Conservation (phyloP, 2,113 vertebrate genomes). For the Phaethornis superciliosus region DNA sequence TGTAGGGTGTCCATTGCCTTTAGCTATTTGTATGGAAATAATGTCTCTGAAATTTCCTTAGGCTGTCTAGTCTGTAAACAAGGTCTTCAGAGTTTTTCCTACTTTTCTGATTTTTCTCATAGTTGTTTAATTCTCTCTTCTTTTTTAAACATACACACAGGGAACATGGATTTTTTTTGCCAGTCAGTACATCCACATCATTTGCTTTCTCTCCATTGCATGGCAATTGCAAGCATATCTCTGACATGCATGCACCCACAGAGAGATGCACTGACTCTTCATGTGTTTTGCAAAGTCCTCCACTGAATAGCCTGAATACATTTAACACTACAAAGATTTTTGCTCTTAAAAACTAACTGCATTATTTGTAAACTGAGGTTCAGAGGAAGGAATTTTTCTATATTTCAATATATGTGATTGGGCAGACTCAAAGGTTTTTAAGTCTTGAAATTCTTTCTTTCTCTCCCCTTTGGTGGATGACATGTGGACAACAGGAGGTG, state of each 20-base stretch:
- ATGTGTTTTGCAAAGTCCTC: background rate
- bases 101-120: background rate
- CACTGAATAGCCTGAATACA: background rate
- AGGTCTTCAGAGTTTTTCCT: background rate
- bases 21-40: background rate
- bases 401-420: background rate
- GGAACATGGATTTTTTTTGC: background rate
- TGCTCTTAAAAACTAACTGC: background rate
- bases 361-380: background rate
- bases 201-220: background rate
- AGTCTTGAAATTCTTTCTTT: background rate
- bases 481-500: background rate
- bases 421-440: background rate
- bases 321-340: background rate
- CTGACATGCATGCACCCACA: background rate
- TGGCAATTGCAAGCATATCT: background rate
- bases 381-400: background rate
- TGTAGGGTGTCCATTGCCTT: background rate
- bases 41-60: background rate
- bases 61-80: background rate
- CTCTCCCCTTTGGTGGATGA: background rate
- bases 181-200: fast-evolving
- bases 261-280: background rate
- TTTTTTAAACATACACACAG: background rate
- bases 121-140: background rate